These are phyloP conservation scores for Ormyrus labotus DNA, from an alignment of 2,888 invertebrate genomes.

Conservation along the genomic window DNA sequence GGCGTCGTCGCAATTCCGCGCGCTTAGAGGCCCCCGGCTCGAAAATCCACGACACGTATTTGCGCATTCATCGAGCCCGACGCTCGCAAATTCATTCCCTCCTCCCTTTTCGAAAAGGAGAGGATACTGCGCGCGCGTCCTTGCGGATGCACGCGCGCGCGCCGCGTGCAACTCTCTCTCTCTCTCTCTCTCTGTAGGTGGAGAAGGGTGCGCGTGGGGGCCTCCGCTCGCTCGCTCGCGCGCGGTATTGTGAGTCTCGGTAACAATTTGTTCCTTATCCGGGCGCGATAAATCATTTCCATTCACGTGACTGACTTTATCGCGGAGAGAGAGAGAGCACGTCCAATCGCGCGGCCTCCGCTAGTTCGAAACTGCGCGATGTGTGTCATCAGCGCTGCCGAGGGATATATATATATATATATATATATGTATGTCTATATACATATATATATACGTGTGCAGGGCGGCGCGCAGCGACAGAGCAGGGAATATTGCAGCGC, in stretches of 20 bases:
- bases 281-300: constrained; percentile 54
- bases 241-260: constrained; percentile 25
- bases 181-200: too few relatives aligned
- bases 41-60: too few relatives aligned
- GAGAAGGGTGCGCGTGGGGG: too few relatives aligned
- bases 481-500: constrained; percentile 42
- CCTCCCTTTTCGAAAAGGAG: too few relatives aligned
- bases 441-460: constrained; percentile 6
- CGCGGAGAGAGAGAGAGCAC: constrained; percentile 23
- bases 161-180: not conserved
- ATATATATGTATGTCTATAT: not conserved
- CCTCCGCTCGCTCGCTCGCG: not conserved
- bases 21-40: too few relatives aligned
- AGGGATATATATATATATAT: not conserved
- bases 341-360: constrained; percentile 30
- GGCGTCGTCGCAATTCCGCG: too few relatives aligned
- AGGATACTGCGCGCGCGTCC: too few relatives aligned
- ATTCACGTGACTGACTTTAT: constrained; percentile 54
- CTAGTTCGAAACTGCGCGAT: constrained; percentile 44
- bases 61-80: too few relatives aligned
- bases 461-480: constrained; percentile 33
- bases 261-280: constrained; percentile 57
- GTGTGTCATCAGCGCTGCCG: constrained; percentile 15
- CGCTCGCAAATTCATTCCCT: too few relatives aligned
- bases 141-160: not conserved